Conservation (phyloP, 2,888 invertebrate genomes). For the Agriopis leucophaearia region DNA sequence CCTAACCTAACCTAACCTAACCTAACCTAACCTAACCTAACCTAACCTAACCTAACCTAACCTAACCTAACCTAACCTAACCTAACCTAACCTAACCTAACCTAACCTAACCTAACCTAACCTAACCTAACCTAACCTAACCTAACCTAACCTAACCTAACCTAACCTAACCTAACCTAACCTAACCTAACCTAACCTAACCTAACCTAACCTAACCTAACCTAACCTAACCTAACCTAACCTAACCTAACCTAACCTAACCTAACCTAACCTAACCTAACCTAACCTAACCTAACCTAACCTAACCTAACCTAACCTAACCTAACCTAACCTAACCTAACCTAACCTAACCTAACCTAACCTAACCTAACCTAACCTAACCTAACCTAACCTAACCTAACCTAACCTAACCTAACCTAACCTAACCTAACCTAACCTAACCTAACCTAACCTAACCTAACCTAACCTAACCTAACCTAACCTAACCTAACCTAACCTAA, state of each 20-base stretch:
- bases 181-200: slow-evolving; percentile 17
- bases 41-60: slow-evolving; percentile 10
- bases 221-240: slow-evolving; percentile 10
- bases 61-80: slow-evolving; percentile 10
- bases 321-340: slow-evolving; percentile 26
- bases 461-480: slow-evolving; percentile 30
- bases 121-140: slow-evolving; percentile 10
- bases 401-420: slow-evolving; percentile 12
- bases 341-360: slow-evolving; percentile 16
- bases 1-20: slow-evolving; percentile 3
- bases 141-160: slow-evolving; percentile 23
- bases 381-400: slow-evolving; percentile 10
- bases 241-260: slow-evolving; percentile 10
- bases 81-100: slow-evolving; percentile 7
- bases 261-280: slow-evolving; percentile 10
- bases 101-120: slow-evolving; percentile 7
- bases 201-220: slow-evolving; percentile 8
- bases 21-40: slow-evolving; percentile 8
- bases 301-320: slow-evolving; percentile 10
- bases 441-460: slow-evolving; percentile 39
- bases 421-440: slow-evolving; percentile 11
- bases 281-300: slow-evolving; percentile 16
- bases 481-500: slow-evolving; percentile 3
- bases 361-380: slow-evolving; percentile 10
- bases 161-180: slow-evolving; percentile 10